A percentile compares a stretch with the other conserved stretches of the same genome.
These are phyloP conservation scores for Nothoprocta pentlandii DNA, from an alignment of 2,113 vertebrate species.

Conservation along the genomic window DNA sequence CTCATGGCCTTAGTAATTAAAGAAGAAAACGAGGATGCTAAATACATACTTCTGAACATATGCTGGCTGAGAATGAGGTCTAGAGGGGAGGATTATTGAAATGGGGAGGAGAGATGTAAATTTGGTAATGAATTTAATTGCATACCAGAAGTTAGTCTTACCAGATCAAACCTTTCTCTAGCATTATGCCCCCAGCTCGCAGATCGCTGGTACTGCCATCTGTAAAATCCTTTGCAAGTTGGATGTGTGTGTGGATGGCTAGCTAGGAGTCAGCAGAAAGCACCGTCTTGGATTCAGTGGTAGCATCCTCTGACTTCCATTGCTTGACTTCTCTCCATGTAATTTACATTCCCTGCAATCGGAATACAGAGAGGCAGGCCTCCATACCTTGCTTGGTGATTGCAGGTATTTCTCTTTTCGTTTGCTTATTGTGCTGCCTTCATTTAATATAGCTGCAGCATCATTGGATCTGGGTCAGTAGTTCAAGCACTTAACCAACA, in stretches of 20 bases:
- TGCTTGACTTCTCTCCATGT: neutral
- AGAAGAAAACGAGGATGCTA: neutral
- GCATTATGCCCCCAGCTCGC: neutral
- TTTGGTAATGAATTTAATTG: neutral
- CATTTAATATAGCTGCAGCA: slow-evolving; percentile 42
- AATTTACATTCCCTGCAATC: neutral
- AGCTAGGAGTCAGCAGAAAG: neutral
- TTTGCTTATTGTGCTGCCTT: slow-evolving; percentile 12
- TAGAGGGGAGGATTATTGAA: neutral
- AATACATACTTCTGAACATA: neutral
- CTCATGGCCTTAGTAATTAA: neutral
- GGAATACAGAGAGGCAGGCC: neutral
- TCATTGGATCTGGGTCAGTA: slow-evolving; percentile 32
- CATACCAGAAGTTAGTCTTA: neutral
- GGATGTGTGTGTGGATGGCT: neutral
- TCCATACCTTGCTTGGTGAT: neutral
- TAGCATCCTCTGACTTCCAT: neutral
- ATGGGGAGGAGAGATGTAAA: neutral
- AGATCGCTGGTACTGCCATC: neutral
- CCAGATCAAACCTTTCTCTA: neutral
- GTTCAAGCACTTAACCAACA: slow-evolving; percentile 14
- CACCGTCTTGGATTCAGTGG: neutral
- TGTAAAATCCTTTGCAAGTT: neutral
- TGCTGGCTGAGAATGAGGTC: neutral
- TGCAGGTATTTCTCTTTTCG: slow-evolving; percentile 12